These are phyloP conservation scores for Argyrosomus japonicus DNA, from an alignment of 2,113 vertebrate genomes.

Conservation along the genomic window DNA sequence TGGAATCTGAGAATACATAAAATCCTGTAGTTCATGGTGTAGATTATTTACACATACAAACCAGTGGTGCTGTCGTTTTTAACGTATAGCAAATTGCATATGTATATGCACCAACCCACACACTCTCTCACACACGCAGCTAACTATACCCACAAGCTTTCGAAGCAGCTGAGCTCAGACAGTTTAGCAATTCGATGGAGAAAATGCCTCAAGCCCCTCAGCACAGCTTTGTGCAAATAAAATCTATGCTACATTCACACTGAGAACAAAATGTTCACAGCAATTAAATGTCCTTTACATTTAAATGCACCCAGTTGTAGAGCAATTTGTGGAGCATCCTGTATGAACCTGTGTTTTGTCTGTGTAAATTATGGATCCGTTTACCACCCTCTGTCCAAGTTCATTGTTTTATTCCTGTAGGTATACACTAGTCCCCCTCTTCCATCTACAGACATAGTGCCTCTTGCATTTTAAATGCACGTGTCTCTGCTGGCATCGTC, in stretches of 20 bases:
- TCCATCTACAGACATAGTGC: neutral
- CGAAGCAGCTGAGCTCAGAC: conserved; percentile 55
- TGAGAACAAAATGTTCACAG: conserved; percentile 21
- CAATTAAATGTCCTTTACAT: conserved; percentile 45
- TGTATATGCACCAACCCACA: neutral
- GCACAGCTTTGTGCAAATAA: conserved; percentile 60
- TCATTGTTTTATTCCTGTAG: neutral
- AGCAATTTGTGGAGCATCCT: conserved; percentile 5
- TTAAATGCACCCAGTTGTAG: conserved; percentile 27
- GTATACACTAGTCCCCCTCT: neutral
- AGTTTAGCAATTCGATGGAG: conserved; percentile 62
- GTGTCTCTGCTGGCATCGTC: neutral
- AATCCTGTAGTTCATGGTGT: neutral
- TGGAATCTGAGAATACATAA: conserved; percentile 7
- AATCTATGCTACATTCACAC: conserved; percentile 50
- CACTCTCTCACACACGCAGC: neutral
- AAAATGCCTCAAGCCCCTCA: conserved; percentile 55
- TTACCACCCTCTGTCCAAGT: neutral
- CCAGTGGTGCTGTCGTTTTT: neutral
- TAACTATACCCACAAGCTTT: conserved; percentile 39
- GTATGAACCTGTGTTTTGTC: neutral
- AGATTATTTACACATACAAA: conserved; percentile 28
- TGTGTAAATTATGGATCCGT: conserved; percentile 31
- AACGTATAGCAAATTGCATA: neutral
- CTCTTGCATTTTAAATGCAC: neutral